Evolutionary conservation across 2,888 invertebrate genomes (phyloP), one percentile per base, ranked within the genome.

Genomic region (Endomychus coccineus): DNA sequence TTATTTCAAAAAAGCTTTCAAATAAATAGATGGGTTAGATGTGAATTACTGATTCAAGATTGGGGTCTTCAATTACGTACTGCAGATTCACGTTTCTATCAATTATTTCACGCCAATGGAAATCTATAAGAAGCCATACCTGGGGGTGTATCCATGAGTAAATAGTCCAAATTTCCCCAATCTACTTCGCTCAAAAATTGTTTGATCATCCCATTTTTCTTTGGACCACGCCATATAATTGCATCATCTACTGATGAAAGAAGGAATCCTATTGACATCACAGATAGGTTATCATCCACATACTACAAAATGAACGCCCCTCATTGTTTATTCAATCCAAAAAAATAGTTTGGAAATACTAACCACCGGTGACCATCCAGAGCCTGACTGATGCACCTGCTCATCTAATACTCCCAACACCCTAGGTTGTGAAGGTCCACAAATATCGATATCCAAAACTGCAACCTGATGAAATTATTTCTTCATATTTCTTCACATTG

Each of bases 141-240:
- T 23, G 96, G 96, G 0, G 96, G 96, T 2, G 95, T 95, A 59
- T 96, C 96, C 35, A 96, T 77, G 13, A 96, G 69, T 22, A 96
- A 67, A 59, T 86, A 87, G 64, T 97, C 94, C 44, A 95, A 64
- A 31, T 77, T 78, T 4, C 89, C 89, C 96, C 96, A 96, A 64
- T 94, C 92, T 14, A 96, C 95, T 67, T 96, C 92, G 48, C 84
- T 83, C 21, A 96, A 68, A 67, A 96, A 96, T 67, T 96, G 94
- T 38, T 83, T 81, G 55, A 96, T 95, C 84, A 97, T 87, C 30
- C 87, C 85, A 70, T 96, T 97, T 67, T 98, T 99, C 66, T 96
- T 92, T 0, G 98, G 97, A 16, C 98, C 98, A 51, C 98, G 75
- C 98, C 98, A 98, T 54, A 99, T 95, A n/a, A 99, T 86, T 0